Conservation (phyloP, 2,113 vertebrate genomes). For the Paedocypris sp. region DNA sequence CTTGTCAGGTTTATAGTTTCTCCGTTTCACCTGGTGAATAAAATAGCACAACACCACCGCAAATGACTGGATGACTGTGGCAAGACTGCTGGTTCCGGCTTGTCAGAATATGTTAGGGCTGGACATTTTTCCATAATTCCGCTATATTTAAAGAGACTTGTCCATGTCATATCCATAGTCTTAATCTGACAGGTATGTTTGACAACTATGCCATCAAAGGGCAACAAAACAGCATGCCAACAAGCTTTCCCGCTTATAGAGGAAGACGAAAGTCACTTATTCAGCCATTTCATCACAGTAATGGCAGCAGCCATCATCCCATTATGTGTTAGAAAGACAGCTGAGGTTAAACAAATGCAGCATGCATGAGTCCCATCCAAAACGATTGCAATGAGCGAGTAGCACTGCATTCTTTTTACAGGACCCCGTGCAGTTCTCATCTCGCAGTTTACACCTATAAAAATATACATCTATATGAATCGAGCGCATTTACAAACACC, state of each 20-base stretch:
- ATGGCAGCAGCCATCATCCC: conserved; percentile 58
- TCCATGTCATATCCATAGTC: conserved; percentile 42
- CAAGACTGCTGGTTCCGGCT: neutral
- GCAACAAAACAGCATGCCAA: conserved; percentile 59
- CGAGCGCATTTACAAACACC: conserved; percentile 26
- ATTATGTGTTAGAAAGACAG: conserved; percentile 49
- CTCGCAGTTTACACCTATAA: no score
- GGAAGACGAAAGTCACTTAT: conserved; percentile 61
- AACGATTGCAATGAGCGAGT: conserved; percentile 53
- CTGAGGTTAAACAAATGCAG: conserved; percentile 54
- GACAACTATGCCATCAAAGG: conserved; percentile 62
- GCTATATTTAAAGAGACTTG: conserved; percentile 36
- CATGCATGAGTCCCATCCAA: conserved; percentile 49
- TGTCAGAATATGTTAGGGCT: neutral
- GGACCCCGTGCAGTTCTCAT: conserved; percentile 33
- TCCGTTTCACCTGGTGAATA: neutral
- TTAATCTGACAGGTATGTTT: conserved; percentile 57
- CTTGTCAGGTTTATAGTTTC: neutral
- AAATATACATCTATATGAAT: no score
- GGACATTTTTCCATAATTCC: conserved; percentile 30
- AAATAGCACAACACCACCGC: neutral
- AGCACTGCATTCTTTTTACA: conserved; percentile 45
- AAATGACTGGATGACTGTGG: neutral
- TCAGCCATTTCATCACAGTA: conserved; percentile 69
- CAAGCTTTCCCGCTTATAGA: conserved; percentile 43